These are phyloP conservation scores for Augochlorella aurata DNA, from an alignment of 2,888 invertebrate species.

Conservation along the genomic window DNA sequence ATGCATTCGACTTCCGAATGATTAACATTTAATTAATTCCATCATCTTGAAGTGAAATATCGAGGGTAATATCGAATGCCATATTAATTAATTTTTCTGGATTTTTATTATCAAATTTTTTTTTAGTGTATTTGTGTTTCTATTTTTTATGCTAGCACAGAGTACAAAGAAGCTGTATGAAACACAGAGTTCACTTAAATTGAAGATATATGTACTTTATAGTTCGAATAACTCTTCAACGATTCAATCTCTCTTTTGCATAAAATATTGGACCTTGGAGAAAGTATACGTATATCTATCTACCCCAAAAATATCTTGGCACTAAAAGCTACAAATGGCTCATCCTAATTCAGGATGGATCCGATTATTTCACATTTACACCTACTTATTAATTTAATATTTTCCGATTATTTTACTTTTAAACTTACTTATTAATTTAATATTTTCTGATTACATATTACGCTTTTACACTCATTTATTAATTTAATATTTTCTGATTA, in stretches of 20 bases:
- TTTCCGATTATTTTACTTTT: neutral
- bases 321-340: slow-evolving; percentile 43
- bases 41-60: neutral
- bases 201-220: neutral
- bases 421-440: too few relatives aligned
- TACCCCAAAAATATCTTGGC: slow-evolving; percentile 67
- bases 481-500: too few relatives aligned
- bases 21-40: neutral
- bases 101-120: neutral
- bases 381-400: neutral
- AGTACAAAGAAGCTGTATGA: neutral
- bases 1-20: neutral
- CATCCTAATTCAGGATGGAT: slow-evolving; percentile 53
- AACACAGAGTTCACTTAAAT: neutral
- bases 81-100: neutral
- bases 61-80: neutral
- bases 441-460: slow-evolving; percentile 37
- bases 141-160: neutral
- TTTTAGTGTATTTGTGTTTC: neutral
- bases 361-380: slow-evolving; percentile 35
- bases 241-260: slow-evolving; percentile 23
- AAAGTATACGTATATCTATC: slow-evolving; percentile 56
- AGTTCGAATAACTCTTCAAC: neutral
- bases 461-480: neutral
- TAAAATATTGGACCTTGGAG: slow-evolving; percentile 64